phyloP scores from a whole-genome alignment of 64 coral and sea anemone species.

The Pachyseris speciosa region DNA sequence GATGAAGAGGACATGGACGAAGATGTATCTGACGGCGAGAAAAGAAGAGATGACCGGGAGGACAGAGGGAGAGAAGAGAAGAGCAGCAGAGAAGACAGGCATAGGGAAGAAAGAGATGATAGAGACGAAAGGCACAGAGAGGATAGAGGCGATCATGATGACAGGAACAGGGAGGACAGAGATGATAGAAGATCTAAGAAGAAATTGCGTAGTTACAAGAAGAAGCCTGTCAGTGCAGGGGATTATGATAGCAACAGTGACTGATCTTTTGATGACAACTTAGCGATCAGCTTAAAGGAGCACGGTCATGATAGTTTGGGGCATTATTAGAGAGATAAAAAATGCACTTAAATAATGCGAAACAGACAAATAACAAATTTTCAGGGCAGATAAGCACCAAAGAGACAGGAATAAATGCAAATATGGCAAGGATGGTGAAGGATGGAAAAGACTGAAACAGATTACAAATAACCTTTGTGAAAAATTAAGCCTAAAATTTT shows the following conservation, averaged over 20 bases:
- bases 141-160: background rate
- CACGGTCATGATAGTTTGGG: too few relatives aligned
- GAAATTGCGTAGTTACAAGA: slow-evolving; percentile 95
- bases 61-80: slow-evolving; percentile 9
- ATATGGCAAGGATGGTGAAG: background rate
- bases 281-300: too few relatives aligned
- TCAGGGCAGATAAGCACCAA: too few relatives aligned
- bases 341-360: too few relatives aligned
- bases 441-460: too few relatives aligned
- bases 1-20: slow-evolving; percentile 15
- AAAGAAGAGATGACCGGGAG: background rate
- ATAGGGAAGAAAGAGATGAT: slow-evolving; percentile 30
- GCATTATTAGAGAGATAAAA: too few relatives aligned
- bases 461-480: too few relatives aligned
- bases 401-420: too few relatives aligned
- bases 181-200: slow-evolving; percentile 71
- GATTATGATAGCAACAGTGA: slow-evolving; percentile 93
- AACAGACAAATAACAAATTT: too few relatives aligned
- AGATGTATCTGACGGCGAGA: background rate
- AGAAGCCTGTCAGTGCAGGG: slow-evolving; percentile 92
- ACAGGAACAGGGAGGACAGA: slow-evolving; percentile 17
- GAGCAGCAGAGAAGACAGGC: background rate
- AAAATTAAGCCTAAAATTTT: too few relatives aligned
- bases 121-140: background rate
- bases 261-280: background rate